A percentile compares a stretch with the other conserved stretches of the same genome.
Conservation (phyloP, 2,888 invertebrate genomes). For the Keiferia lycopersicella region DNA sequence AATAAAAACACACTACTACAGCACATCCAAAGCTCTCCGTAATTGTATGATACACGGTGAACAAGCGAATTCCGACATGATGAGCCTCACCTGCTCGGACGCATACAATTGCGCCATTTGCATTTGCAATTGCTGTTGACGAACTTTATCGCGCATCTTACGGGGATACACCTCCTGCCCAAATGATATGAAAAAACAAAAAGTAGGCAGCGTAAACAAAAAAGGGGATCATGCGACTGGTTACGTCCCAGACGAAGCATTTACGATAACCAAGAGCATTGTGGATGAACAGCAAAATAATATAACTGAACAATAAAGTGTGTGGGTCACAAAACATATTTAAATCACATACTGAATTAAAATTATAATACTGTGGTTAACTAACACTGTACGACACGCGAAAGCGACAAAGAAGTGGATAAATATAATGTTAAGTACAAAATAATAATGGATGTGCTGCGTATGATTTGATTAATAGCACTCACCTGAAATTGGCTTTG, state of each 20-base stretch:
- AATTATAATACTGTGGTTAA: constrained; percentile 62
- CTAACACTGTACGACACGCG: constrained; percentile 68
- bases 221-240: constrained; percentile 72
- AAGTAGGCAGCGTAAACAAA: constrained; percentile 80
- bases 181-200: constrained; percentile 81
- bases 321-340: constrained; percentile 55
- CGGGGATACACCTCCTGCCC: constrained; percentile 89
- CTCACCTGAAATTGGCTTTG: constrained; percentile 85
- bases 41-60: constrained; percentile 57
- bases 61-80: constrained; percentile 75
- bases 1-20: constrained; percentile 59
- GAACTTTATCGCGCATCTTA: constrained; percentile 91
- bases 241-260: constrained; percentile 62
- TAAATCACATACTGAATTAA: constrained; percentile 50
- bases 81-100: constrained; percentile 78
- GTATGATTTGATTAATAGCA: constrained; percentile 41
- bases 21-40: constrained; percentile 78
- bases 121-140: constrained; percentile 84
- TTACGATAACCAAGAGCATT: constrained; percentile 44
- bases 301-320: constrained; percentile 48
- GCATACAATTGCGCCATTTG: constrained; percentile 81
- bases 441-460: constrained; percentile 74
- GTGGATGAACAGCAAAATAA: constrained; percentile 48
- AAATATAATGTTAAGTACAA: constrained; percentile 57
- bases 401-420: constrained; percentile 58